Percentiles rank a stretch among this genome's conserved stretches.
Conservation (phyloP, 2,888 invertebrate genomes). For the Gymnoscelis rufifasciata region DNA sequence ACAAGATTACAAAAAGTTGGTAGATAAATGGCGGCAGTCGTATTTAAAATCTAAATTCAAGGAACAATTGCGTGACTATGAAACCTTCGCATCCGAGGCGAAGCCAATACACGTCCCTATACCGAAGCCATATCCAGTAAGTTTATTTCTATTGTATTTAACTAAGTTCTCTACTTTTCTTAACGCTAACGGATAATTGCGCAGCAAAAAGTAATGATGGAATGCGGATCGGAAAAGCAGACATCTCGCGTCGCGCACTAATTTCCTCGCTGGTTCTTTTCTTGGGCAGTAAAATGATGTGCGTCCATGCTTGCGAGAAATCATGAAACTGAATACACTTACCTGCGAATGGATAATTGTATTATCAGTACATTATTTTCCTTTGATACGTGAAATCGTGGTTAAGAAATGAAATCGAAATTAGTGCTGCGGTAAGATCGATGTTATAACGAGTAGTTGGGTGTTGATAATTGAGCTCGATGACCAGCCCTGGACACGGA, state of each 20-base stretch:
- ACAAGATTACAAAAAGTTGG: constrained; percentile 57
- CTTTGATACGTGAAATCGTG: constrained; percentile 23
- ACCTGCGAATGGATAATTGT: constrained; percentile 9
- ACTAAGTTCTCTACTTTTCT: constrained; percentile 24
- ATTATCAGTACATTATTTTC: neutral
- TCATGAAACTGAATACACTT: constrained; percentile 54
- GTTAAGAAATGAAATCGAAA: constrained; percentile 37
- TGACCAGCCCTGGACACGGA: constrained; percentile 48
- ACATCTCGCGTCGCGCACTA: constrained; percentile 69
- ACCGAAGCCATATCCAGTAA: constrained; percentile 70
- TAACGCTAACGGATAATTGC: constrained; percentile 44
- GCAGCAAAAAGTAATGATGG: constrained; percentile 56
- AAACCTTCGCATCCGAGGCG: constrained; percentile 57
- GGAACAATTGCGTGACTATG: constrained; percentile 55
- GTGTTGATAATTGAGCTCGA: constrained; percentile 42
- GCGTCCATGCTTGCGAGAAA: constrained; percentile 61
- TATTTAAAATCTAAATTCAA: constrained; percentile 65
- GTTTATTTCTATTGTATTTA: constrained; percentile 33
- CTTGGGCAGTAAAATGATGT: constrained; percentile 61
- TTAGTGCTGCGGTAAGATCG: constrained; percentile 34
- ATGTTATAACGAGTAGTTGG: constrained; percentile 45
- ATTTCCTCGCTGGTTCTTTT: constrained; percentile 64
- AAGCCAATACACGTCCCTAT: constrained; percentile 61
- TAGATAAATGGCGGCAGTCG: constrained; percentile 68
- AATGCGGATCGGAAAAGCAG: constrained; percentile 73